Conservation (phyloP, 1,140 invertebrate species). For the Phymastichus coffea region DNA sequence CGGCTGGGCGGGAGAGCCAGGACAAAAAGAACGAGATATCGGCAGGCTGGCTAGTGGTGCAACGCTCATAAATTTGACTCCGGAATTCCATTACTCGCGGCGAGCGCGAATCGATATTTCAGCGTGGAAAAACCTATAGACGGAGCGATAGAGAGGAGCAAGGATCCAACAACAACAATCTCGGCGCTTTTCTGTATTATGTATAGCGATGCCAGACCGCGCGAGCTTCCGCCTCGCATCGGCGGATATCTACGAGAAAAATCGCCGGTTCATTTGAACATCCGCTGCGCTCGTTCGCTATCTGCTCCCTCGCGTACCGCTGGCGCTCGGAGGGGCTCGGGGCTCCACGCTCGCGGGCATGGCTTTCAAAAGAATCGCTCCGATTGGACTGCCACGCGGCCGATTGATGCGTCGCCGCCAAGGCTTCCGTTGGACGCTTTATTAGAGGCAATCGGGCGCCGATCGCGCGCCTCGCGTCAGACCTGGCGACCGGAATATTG, state of each 20-base stretch:
- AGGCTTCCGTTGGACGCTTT: too few relatives aligned
- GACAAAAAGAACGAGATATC: background rate
- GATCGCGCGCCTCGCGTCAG: background rate
- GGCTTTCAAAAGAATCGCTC: conserved; percentile 24
- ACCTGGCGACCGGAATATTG: too few relatives aligned
- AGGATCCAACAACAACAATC: too few relatives aligned
- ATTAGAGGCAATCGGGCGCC: conserved; percentile 8
- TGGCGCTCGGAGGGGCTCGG: background rate
- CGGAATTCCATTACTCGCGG: conserved; percentile 45
- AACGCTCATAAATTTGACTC: conserved; percentile 48
- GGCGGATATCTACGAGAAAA: background rate
- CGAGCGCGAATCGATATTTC: conserved; percentile 46
- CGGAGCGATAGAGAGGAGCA: conserved; percentile 21
- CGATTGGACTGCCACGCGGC: too few relatives aligned
- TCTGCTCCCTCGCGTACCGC: too few relatives aligned
- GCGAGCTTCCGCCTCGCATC: too few relatives aligned
- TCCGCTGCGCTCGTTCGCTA: background rate
- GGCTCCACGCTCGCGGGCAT: background rate
- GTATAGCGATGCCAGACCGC: too few relatives aligned
- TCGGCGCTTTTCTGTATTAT: too few relatives aligned
- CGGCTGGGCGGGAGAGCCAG: too few relatives aligned
- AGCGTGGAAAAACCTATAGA: conserved; percentile 26
- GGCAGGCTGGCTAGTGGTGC: too few relatives aligned
- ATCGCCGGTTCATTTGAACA: background rate
- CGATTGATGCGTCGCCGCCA: too few relatives aligned